Base-by-base conservation (phyloP, 2,113 vertebrate genomes). In the Hippoglossus stenolepis region DNA sequence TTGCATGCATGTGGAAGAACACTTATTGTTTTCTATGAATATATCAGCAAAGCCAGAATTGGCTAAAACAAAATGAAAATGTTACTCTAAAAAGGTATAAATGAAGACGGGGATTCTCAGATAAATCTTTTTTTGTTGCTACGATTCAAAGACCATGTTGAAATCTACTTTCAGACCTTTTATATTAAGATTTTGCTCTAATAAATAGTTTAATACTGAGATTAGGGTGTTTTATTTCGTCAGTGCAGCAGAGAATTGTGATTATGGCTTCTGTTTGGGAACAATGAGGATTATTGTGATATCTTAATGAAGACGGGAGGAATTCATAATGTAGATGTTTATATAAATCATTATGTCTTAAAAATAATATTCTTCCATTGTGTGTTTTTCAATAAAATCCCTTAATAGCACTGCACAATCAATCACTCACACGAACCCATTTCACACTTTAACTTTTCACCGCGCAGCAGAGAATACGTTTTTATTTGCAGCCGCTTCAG, bases 21-120 rank as follows among this genome's bases (percentile, higher is more conserved):
- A 67, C 87, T 90, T 87, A 90, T 90, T 91, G 88, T 91, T 93
- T 93, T 88, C 87, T 80, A 92, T 93, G 91, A 94, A 94, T 94
- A 93, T 77, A 92, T 93, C 92, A 92, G 83, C 63, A 77, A 28
- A 66, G 28, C 43, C 57, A 43, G 21, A 63, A 51, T 65, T 59
- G 82, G 70, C 76, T 73, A 61, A 87, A 86, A 40, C 35, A 53
- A 85, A 83, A 80, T 83, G 69, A 87, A 89, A 86, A 78, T 38
- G 47, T 71, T 75, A 58, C 49, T 75, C 49, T 77, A 69, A 84
- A 85, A 84, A 68, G 31, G 65, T 26, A 79, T 71, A 71, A 83
- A 75, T 72, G 65, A 89, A 89, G 77, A 79, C 59, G 20, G 71
- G 72, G 70, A 83, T 88, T 80, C 68, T 79, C 21, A 83, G 77